Conservation (phyloP, 1,140 invertebrate species). For the Euglossa dilemma region DNA sequence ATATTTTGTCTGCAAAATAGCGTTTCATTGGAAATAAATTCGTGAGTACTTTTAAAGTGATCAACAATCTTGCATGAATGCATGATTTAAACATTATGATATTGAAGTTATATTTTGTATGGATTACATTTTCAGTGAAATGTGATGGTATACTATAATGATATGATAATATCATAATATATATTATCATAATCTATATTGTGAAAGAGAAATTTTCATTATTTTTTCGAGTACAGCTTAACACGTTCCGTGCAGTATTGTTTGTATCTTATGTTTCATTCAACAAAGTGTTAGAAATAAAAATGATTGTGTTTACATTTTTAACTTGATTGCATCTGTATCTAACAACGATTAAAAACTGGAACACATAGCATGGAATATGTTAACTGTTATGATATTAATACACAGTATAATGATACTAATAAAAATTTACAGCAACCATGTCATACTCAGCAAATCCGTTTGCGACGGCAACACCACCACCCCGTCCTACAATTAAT, state of each 20-base stretch:
- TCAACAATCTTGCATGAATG: constrained; percentile 72
- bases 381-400: background rate
- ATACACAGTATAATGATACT: background rate
- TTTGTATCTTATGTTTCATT: background rate
- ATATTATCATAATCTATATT: constrained; percentile 9
- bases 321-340: background rate
- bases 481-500: constrained; percentile 81
- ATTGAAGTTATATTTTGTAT: constrained; percentile 23
- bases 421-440: constrained; percentile 71
- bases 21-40: constrained; percentile 82
- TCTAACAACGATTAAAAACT: background rate
- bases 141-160: constrained; percentile 17
- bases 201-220: constrained; percentile 5
- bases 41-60: constrained; percentile 76
- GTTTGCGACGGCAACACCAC: constrained; percentile 79
- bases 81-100: constrained; percentile 64
- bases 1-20: constrained; percentile 77
- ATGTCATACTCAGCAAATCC: constrained; percentile 80
- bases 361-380: background rate
- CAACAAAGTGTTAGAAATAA: background rate
- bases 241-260: background rate
- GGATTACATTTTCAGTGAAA: constrained; percentile 30
- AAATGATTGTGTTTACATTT: background rate
- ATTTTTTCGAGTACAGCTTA: background rate
- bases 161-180: constrained; percentile 11